phyloP scores from a whole-genome alignment of 2,888 invertebrate species.

The Acrobasis consociella region DNA sequence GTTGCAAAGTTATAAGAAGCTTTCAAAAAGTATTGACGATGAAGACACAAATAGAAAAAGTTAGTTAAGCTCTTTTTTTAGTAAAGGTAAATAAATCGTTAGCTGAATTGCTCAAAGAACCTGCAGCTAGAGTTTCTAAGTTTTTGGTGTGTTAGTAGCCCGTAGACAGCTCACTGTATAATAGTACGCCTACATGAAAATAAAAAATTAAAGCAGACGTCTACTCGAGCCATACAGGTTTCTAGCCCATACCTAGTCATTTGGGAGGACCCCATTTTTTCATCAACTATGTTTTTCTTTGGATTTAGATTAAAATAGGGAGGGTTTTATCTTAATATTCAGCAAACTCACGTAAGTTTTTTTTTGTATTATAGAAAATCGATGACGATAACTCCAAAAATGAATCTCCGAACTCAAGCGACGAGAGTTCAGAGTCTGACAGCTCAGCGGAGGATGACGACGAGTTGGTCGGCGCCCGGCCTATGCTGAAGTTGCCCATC shows the following conservation, averaged over 20 bases:
- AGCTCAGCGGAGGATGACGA: constrained; percentile 84
- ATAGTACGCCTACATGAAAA: no score
- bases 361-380: constrained; percentile 64
- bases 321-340: no score
- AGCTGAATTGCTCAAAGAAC: not conserved
- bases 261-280: no score
- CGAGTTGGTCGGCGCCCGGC: constrained; percentile 82
- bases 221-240: no score
- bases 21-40: constrained; percentile 1
- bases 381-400: constrained; percentile 63
- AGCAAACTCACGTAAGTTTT: not conserved
- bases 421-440: constrained; percentile 80
- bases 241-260: no score
- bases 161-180: not conserved
- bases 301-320: no score
- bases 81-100: not conserved
- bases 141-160: no score
- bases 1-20: constrained; percentile 3
- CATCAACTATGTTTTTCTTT: no score
- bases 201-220: no score
- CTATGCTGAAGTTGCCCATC: constrained; percentile 88
- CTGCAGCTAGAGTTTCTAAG: no score
- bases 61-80: not conserved
- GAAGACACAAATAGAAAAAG: constrained; percentile 5
- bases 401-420: constrained; percentile 60